Evolutionary conservation across 2,888 invertebrate genomes (phyloP), one percentile per base, ranked within the genome.

Genomic region (Quadriops clusia): DNA sequence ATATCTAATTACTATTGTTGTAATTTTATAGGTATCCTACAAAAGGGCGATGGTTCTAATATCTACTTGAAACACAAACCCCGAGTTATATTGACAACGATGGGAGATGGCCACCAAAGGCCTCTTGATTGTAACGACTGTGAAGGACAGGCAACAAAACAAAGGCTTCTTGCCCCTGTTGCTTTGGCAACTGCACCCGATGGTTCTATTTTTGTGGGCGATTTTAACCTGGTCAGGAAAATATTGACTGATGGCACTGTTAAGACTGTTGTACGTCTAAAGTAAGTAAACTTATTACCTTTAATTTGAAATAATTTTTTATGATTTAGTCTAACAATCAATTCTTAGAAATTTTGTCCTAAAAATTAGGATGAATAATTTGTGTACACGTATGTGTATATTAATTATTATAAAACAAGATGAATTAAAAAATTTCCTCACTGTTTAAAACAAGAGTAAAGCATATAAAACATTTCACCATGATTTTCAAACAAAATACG

Each of bases 21-120:
- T n/a, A n/a, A 25, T 4, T 38, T 56, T 55, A 5, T 56, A 82
- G 83, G 93, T 16, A 93, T 97, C 38, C 67, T 97, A 1, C 94
- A 97, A 64, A 93, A 94, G 56, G 97, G 97, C 15, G 95, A 97
- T 50, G 97, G 97, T 7, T 85, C 91, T 0, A 93, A 91, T 50
- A 85, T 93, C 36, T 94, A 93, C 58, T 63, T 97, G 48, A 90
- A 85, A 47, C 86, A 94, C 55, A 85, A 90, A 51, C 93, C 93
- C 0, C 71, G 89, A 23, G 83, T 93, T 8, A 85, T 94, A 39
- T 68, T 87, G 25, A 90, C 91, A 2, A 75, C 86, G 0, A 82
- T 93, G 80, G 93, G 91, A 6, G 89, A 87, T 53, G 90, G 89
- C 0, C 79, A 86, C 42, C 89, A 90, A 53, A 69, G 95, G 17